phyloP scores from a whole-genome alignment of 2,113 vertebrate genomes.

The Halichoeres trimaculatus region DNA sequence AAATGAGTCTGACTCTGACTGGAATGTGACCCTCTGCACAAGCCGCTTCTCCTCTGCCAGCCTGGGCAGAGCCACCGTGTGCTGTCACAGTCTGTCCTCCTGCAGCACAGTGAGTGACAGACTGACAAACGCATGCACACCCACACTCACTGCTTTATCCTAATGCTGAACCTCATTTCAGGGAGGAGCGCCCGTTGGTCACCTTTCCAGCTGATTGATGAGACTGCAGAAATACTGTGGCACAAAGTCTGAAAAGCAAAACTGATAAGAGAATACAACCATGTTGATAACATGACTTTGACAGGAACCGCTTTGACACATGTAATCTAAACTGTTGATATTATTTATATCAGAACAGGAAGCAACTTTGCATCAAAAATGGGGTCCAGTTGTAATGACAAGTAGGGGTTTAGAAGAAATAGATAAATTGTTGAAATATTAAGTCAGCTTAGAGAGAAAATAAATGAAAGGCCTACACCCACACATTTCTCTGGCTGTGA shows the following conservation, averaged over 20 bases:
- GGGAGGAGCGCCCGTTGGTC: neutral
- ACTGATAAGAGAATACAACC: neutral
- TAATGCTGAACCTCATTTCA: slow-evolving; percentile 11
- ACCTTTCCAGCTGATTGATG: neutral
- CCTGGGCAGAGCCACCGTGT: slow-evolving; percentile 27
- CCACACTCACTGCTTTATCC: neutral
- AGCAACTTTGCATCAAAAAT: neutral
- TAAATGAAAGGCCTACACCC: slow-evolving; percentile 3
- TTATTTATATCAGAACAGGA: neutral
- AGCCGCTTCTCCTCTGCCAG: slow-evolving; percentile 26
- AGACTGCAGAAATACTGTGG: neutral
- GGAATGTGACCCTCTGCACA: slow-evolving; percentile 40
- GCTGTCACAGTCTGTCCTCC: slow-evolving; percentile 22
- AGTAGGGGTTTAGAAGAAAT: neutral
- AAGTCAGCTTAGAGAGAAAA: slow-evolving; percentile 3
- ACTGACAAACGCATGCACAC: neutral
- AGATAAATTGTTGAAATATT: neutral
- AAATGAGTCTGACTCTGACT: slow-evolving; percentile 48
- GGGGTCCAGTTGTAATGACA: slow-evolving; percentile 10
- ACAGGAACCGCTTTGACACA: neutral
- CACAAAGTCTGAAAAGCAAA: neutral
- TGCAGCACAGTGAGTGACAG: slow-evolving; percentile 39
- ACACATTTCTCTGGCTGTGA: slow-evolving; percentile 6
- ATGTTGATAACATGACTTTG: neutral
- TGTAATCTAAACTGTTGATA: slow-evolving; percentile 10